Percentiles rank a stretch among this genome's conserved stretches.
phyloP scores from a whole-genome alignment of 2,113 vertebrate species.

The Apteryx mantelli region DNA sequence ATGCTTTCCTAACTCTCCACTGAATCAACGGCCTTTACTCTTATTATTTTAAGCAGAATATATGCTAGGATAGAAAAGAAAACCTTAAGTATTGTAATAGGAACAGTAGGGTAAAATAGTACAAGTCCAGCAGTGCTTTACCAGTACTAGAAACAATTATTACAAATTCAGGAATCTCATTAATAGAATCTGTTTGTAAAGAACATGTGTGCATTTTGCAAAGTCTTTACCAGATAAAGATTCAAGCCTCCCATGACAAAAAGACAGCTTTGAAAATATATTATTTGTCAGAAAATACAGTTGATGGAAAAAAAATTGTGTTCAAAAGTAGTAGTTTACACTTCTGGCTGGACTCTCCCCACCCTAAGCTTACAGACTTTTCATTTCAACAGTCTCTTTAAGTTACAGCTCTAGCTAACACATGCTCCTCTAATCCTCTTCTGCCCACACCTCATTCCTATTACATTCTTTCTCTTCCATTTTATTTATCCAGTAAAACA shows the following conservation, averaged over 20 bases:
- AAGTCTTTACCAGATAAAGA: not conserved
- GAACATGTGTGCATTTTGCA: not conserved
- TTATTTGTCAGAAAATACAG: not conserved
- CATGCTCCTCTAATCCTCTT: not conserved
- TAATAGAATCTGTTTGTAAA: not conserved
- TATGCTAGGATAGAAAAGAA: not conserved
- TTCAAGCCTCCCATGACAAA: not conserved
- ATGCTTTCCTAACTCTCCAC: not conserved
- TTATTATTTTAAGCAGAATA: not conserved
- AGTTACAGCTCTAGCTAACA: not conserved
- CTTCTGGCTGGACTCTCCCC: not conserved
- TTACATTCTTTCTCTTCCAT: not conserved
- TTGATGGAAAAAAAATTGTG: not conserved
- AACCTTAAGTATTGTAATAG: not conserved
- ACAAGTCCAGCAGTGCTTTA: not conserved
- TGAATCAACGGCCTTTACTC: not conserved
- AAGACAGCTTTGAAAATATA: not conserved
- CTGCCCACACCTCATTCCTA: not conserved
- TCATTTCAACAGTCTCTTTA: not conserved
- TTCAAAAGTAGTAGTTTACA: too few relatives aligned
- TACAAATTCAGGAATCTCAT: not conserved
- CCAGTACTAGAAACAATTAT: not conserved
- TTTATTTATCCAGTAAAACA: not conserved
- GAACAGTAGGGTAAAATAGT: too few relatives aligned
- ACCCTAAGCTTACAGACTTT: not conserved